phyloP scores from a whole-genome alignment of 2,797 vertebrate genomes.

The Lutjanus campechanus region DNA sequence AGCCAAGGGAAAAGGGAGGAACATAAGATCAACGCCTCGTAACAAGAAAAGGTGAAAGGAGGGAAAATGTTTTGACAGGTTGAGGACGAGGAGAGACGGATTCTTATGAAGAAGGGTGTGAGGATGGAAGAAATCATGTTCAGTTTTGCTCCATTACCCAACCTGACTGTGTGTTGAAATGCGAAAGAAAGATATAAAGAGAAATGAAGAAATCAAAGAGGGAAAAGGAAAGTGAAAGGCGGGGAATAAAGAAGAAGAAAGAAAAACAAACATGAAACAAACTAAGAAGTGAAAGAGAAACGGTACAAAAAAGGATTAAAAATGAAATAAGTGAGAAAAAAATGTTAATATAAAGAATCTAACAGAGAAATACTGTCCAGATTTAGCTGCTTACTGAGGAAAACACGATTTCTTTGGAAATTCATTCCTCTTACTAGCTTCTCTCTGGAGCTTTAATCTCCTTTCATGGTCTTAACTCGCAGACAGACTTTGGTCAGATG shows the following conservation, averaged over 20 bases:
- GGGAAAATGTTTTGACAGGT: constrained; percentile 27
- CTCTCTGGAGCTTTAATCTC: neutral
- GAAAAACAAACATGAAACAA: neutral
- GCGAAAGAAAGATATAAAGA: neutral
- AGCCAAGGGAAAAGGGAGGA: neutral
- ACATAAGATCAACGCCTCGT: neutral
- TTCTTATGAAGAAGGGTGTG: neutral
- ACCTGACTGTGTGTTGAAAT: neutral
- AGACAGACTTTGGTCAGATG: too few species aligned
- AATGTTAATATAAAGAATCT: neutral
- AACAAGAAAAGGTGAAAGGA: neutral
- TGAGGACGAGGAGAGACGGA: constrained; percentile 9
- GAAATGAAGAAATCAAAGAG: neutral
- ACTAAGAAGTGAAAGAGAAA: neutral
- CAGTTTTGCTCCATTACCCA: neutral
- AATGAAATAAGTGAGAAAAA: neutral
- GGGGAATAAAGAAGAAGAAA: neutral
- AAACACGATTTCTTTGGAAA: neutral
- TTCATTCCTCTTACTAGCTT: too few species aligned
- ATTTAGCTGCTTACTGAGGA: neutral
- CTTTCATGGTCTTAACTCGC: neutral
- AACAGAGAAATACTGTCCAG: neutral
- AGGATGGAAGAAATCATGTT: neutral
- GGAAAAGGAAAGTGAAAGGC: constrained; percentile 16
- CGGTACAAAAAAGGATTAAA: neutral